Evolutionary conservation across 2,797 vertebrate genomes (phyloP), one percentile per base, ranked within the genome.

Genomic region (Arnoldichthys spilopterus): DNA sequence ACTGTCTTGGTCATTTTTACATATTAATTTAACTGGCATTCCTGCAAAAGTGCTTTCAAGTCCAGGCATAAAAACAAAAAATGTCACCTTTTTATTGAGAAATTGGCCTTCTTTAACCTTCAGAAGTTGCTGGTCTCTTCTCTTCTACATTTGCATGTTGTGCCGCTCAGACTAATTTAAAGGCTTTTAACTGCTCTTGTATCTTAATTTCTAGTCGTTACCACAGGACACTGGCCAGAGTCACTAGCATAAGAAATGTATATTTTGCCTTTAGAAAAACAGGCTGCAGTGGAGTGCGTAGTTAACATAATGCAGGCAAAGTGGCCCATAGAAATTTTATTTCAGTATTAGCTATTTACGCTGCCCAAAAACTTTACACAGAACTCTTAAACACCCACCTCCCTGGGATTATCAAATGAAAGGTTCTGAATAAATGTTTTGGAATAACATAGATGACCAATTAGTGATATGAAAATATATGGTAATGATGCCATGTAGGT

Each of bases 81-180:
- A 47, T 20, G 3, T 13, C 61, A 37, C 2, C 9, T 67, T 58
- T 72, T 80, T 47, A 49, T 49, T 20, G 9, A 70, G 43, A 18
- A 18, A 26, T 24, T 26, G 26, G 32, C 37, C 51, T 53, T 8
- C 15, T 43, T 72, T 74, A 74, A 83, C 79, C 74, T 81, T 80
- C 77, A 74, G 59, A 77, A 47, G 30, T 62, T 63, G 77, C 40
- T 69, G 56, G 47, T 66, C 18, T 26, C 11, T 72, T 59, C 58
- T 77, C 28, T 40, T 30, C 13, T 51, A 40, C 49, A 34, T 81
- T 67, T 74, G 70, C 12, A 22, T 22, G 45, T 61, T 62, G 56
- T 69, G 75, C 72, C 62, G 45, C 78, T 61, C 45, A 22, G 26
- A 67, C 79, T 67, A 80, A 76, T 82, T 82, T 64, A 85, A 72